A percentile compares a stretch with the other conserved stretches of the same genome.
phyloP scores from a whole-genome alignment of 2,113 vertebrate species.

The Channa argus region DNA sequence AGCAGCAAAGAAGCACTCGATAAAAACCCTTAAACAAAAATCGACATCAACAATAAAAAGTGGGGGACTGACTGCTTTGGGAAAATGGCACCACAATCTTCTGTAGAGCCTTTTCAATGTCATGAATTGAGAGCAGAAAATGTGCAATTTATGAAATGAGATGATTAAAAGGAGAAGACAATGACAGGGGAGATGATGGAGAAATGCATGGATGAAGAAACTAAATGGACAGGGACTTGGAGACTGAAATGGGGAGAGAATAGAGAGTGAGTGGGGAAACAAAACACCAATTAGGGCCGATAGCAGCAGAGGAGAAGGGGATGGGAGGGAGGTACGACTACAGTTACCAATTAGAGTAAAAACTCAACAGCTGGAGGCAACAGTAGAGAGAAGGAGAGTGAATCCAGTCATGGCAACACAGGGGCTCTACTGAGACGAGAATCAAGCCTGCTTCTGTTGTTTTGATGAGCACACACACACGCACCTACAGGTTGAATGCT shows the following conservation, averaged over 20 bases:
- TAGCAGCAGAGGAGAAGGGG: constrained; percentile 1
- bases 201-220: not conserved
- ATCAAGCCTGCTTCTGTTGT: constrained; percentile 15
- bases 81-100: not conserved
- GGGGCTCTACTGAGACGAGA: constrained; percentile 10
- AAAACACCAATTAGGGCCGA: constrained; percentile 37
- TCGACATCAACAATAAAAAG: not conserved
- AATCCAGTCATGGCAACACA: constrained; percentile 8
- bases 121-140: not conserved
- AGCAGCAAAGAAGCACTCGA: not conserved
- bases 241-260: constrained; percentile 2
- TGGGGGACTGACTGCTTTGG: not conserved
- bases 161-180: constrained; percentile 13
- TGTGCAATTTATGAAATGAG: constrained; percentile 38
- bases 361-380: constrained; percentile 48
- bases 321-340: not conserved
- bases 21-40: not conserved
- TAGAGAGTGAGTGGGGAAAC: not conserved
- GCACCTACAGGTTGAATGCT: constrained; percentile 22
- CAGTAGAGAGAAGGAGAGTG: not conserved
- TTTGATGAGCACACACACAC: not conserved
- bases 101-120: not conserved
- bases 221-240: not conserved
- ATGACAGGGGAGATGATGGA: not conserved
- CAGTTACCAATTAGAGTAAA: constrained; percentile 54